Percentiles rank a stretch among this genome's conserved stretches.
Evolutionary conservation across 1,140 invertebrate genomes (phyloP).

Genomic region (Heterodera carotae): DNA sequence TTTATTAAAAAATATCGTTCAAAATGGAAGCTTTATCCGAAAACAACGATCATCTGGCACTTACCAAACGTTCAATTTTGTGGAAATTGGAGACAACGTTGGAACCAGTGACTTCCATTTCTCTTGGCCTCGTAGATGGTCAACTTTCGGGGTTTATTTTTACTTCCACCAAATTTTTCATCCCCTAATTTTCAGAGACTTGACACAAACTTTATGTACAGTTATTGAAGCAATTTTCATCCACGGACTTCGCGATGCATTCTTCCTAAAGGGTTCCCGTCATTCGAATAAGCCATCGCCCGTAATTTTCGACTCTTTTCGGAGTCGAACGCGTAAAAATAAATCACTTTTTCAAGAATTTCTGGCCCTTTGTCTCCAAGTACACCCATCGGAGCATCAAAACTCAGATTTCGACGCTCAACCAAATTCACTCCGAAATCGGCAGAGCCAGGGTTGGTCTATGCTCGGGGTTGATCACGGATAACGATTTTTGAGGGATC

Average conservation of each 20-base stretch:
- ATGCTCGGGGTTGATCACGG: too few relatives aligned
- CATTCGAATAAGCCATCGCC: conserved; percentile 63
- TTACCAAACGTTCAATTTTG: neutral
- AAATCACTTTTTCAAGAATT: conserved; percentile 50
- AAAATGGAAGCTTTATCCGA: neutral
- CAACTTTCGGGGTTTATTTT: neutral
- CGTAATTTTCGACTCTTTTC: conserved; percentile 36
- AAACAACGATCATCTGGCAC: neutral
- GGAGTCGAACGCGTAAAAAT: neutral
- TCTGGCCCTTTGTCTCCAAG: conserved; percentile 65
- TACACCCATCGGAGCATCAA: conserved; percentile 59
- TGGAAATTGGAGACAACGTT: neutral
- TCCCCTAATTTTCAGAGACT: conserved; percentile 44
- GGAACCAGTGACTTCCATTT: neutral
- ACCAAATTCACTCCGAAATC: conserved; percentile 60
- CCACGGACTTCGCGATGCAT: conserved; percentile 60
- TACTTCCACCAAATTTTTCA: neutral
- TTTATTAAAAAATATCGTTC: neutral
- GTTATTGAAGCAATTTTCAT: conserved; percentile 36
- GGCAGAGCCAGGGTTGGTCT: conserved; percentile 53
- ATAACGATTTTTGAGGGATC: too few relatives aligned
- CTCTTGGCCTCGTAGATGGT: neutral
- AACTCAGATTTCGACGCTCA: conserved; percentile 56
- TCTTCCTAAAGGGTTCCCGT: conserved; percentile 60
- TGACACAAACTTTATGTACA: conserved; percentile 46